Evolutionary conservation across 2,888 invertebrate species (phyloP), one percentile per base, ranked within the genome.

Genomic region (Lobophora halterata): DNA sequence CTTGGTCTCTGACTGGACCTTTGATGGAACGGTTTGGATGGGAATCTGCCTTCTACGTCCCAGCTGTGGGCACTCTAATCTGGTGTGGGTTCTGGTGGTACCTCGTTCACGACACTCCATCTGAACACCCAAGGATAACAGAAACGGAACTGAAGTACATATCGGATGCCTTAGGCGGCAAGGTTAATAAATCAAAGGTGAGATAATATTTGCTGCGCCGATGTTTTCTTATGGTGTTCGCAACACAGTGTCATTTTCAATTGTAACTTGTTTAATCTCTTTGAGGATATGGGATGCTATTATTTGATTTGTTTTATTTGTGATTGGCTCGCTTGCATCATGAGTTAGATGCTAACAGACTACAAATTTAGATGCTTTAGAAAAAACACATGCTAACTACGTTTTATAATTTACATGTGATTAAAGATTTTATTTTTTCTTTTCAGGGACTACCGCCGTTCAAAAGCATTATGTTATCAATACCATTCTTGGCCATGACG

Each of bases 401-500:
- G n/a, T n/a, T n/a, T n/a, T n/a, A n/a, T n/a, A n/a, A n/a, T n/a
- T n/a, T n/a, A n/a, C n/a, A 14, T 5, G 13, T 14, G 7, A 16
- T 28, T 13, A 14, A 7, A 25, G 5, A 8, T 2, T 12, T 3
- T 10, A 8, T 33, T 33, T 2, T 8, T n/a, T 58, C 44, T 52
- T 88, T 88, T 30, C 82, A 93, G 90, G 78, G 89, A 39, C 79
- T 91, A 26, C 93, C 93, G 1, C 94, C 94, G 1, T 88, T 93
- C 52, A 88, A 77, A 55, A 76, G 81, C 14, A 91, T 94, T 18
- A 46, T 90, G 7, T 69, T 88, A 1, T 94, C 93, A 0, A 49
- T 93, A 26, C 93, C 93, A 7, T 93, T 94, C 69, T 81, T 92
- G 73, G 90, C 92, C 0, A 82, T 94, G 60, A 55, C 88, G 5